Evolutionary conservation across 2,888 invertebrate genomes (phyloP), one percentile per base, ranked within the genome.

Genomic region (Atethmia centrago): DNA sequence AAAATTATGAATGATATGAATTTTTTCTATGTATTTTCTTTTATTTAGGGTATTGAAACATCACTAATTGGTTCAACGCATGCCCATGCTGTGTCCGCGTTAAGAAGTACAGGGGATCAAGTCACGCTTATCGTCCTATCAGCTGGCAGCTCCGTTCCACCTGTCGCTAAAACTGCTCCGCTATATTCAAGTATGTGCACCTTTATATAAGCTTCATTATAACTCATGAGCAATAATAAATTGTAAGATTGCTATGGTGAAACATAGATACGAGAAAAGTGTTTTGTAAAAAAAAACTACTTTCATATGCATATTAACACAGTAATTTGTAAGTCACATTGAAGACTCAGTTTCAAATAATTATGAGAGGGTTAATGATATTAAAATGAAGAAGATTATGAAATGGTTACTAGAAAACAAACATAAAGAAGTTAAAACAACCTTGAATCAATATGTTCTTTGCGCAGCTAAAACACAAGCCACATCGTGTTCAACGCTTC

Each of bases 401-500:
- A 55, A 55, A 55, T 55, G 14, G 7, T 25, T 25, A 16, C 10
- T 51, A n/a, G 12, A 51, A 51, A n/a, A 51, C 12, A 51, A n/a
- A n/a, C 4, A 51, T n/a, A 14, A 25, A 7, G 25, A 53, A 53
- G n/a, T 36, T 12, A 74, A 42, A 8, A 16, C 2, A 45, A 14
- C 2, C 8, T 14, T 21, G 0, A 40, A 51, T 74, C n/a, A 36
- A 40, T 40, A 61, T 59, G 78, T 77, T 89, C 63, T 88, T 81
- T 71, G 65, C 82, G 75, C 91, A 96, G 96, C 96, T 72, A 93
- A 94, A 91, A 95, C 96, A 59, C 96, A 96, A 88, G 96, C 96
- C 63, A 96, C 96, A 16, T 96, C 96, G 71, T 96, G 96, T 91
- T 96, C 96, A 53, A 96, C 96, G 56, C 94, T 96, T 55, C 96